Evolutionary conservation across 2,888 invertebrate species (phyloP).

Genomic region (Stenichneumon culpator): DNA sequence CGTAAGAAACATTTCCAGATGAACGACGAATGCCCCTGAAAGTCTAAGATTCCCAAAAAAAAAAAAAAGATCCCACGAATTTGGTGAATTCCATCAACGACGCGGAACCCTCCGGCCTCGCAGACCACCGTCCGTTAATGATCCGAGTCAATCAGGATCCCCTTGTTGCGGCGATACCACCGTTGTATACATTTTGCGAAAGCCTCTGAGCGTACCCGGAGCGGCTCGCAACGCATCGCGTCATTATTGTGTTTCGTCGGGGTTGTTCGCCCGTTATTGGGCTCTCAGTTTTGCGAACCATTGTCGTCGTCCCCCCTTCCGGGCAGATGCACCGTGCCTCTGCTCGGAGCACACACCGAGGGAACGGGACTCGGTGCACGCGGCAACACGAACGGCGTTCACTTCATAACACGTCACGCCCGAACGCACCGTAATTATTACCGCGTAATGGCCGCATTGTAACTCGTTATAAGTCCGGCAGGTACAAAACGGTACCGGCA

Average conservation of each 20-base stretch:
- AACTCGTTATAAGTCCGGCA: constrained; percentile 74
- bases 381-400: constrained; percentile 66
- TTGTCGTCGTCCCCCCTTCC: constrained; percentile 23
- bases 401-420: constrained; percentile 73
- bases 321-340: constrained; percentile 75
- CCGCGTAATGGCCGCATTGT: constrained; percentile 79
- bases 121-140: not conserved
- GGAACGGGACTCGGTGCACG: constrained; percentile 3
- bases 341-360: no score
- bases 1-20: no score
- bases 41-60: not conserved
- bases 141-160: constrained; percentile 27
- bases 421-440: constrained; percentile 79
- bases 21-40: no score
- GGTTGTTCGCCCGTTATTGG: constrained; percentile 4
- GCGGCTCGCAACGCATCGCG: constrained; percentile 3
- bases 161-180: constrained; percentile 12
- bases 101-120: not conserved
- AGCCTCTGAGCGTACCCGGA: not conserved
- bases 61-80: not conserved
- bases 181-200: constrained; percentile 13
- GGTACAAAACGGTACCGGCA: constrained; percentile 52
- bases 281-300: constrained; percentile 15
- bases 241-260: constrained; percentile 44
- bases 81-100: not conserved